Conservation (phyloP, 2,797 vertebrate species). For the Hafferia zeledoni region DNA sequence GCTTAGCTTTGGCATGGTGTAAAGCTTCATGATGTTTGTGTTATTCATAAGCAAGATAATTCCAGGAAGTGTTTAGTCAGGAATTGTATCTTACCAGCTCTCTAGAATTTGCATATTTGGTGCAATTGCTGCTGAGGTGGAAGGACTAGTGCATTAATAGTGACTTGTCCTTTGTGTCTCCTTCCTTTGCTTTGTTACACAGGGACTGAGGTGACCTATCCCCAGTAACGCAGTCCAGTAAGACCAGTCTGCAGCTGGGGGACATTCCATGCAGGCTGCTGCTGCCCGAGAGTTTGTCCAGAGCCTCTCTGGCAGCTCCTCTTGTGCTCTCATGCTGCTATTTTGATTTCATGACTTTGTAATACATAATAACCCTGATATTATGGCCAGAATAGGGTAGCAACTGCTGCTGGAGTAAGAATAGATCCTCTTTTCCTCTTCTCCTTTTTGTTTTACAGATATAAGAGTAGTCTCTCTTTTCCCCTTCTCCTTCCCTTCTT, state of each 20-base stretch:
- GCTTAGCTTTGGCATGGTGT: not conserved
- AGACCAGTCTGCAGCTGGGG: not conserved
- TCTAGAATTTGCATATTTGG: not conserved
- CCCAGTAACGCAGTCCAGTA: not conserved
- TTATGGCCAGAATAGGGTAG: not conserved
- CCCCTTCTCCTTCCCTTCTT: not conserved
- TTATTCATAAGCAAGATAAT: constrained; percentile 15
- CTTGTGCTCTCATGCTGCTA: not conserved
- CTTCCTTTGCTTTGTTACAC: not conserved
- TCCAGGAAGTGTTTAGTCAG: not conserved
- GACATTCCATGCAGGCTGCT: not conserved
- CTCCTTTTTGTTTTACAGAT: not conserved
- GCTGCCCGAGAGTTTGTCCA: not conserved
- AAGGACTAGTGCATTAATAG: not conserved
- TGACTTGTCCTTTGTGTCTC: not conserved
- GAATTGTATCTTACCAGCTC: not conserved
- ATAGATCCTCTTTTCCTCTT: not conserved
- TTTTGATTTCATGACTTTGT: not conserved
- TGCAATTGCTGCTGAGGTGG: not conserved
- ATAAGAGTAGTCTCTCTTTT: not conserved
- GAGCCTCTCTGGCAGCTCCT: not conserved
- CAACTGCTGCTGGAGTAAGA: not conserved
- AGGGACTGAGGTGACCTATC: not conserved
- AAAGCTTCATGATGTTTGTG: not conserved
- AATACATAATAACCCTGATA: not conserved